A percentile compares a stretch with the other conserved stretches of the same genome.
These are phyloP conservation scores for Amblyornis subalaris DNA, from an alignment of 2,113 vertebrate species.

Conservation along the genomic window DNA sequence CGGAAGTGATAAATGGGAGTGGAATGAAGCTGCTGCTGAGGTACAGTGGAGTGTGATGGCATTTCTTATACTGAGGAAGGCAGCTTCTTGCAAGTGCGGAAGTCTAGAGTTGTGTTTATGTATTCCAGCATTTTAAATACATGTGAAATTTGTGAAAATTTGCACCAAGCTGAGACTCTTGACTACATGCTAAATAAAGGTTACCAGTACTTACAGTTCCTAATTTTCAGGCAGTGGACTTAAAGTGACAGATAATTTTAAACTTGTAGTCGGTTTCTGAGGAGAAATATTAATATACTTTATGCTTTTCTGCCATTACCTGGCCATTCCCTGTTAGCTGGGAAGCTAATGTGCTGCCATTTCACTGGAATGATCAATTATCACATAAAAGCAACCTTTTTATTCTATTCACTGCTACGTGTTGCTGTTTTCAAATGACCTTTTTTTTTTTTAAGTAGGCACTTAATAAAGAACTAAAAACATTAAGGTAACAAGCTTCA, in stretches of 20 bases:
- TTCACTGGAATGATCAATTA: not conserved
- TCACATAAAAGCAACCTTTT: not conserved
- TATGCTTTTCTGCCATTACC: not conserved
- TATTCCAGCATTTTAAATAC: not conserved
- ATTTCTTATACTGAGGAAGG: not conserved
- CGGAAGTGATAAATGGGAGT: not conserved
- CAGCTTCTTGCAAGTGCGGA: not conserved
- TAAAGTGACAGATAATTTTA: not conserved
- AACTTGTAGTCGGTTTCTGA: not conserved
- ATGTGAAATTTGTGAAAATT: not conserved
- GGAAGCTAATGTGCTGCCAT: not conserved
- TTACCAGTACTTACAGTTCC: not conserved
- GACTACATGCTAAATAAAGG: not conserved
- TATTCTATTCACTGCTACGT: not conserved
- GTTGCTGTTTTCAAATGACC: not conserved
- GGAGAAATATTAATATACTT: not conserved
- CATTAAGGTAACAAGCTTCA: not conserved
- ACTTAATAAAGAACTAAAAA: not conserved
- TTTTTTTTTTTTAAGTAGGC: not conserved
- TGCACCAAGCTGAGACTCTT: not conserved
- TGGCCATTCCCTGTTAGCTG: not conserved
- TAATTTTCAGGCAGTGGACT: not conserved
- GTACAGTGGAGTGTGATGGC: fast-evolving
- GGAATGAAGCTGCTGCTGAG: not conserved
- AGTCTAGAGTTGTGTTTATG: not conserved